These are phyloP conservation scores for Lithosia quadra DNA, from an alignment of 2,888 invertebrate genomes.

Conservation along the genomic window DNA sequence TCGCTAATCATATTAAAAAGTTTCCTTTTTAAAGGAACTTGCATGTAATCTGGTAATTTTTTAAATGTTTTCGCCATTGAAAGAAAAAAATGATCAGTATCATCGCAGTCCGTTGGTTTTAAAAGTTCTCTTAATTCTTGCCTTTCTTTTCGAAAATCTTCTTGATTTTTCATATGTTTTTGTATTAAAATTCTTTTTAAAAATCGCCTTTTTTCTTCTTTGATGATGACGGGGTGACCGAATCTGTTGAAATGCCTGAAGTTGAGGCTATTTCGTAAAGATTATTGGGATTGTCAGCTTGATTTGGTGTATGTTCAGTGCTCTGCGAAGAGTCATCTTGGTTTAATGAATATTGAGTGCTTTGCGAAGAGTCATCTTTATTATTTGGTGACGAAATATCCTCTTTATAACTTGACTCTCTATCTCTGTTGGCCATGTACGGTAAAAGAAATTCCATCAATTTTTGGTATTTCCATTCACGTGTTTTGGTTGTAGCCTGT, in stretches of 20 bases:
- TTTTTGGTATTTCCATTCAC: constrained; percentile 34
- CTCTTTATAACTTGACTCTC: constrained; percentile 27
- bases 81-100: constrained; percentile 16
- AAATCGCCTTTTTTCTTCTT: constrained; percentile 16
- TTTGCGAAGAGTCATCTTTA: constrained; percentile 23
- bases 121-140: neutral
- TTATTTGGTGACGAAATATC: constrained; percentile 29
- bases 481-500: constrained; percentile 27
- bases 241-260: constrained; percentile 15
- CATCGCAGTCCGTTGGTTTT: constrained; percentile 13
- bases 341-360: neutral
- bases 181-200: constrained; percentile 6
- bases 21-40: constrained; percentile 5
- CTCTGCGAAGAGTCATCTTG: constrained; percentile 16
- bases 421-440: constrained; percentile 34
- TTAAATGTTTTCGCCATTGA: too few species aligned
- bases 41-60: too few species aligned
- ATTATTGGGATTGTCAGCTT: constrained; percentile 7
- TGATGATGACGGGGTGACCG: constrained; percentile 13
- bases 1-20: constrained; percentile 3
- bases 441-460: constrained; percentile 33
- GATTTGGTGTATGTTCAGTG: constrained; percentile 10
- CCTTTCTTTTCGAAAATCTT: neutral
- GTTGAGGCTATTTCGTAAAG: constrained; percentile 18
- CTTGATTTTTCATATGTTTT: constrained; percentile 9